Conservation (phyloP, 2,113 vertebrate genomes). For the Micronycteris hirsuta region DNA sequence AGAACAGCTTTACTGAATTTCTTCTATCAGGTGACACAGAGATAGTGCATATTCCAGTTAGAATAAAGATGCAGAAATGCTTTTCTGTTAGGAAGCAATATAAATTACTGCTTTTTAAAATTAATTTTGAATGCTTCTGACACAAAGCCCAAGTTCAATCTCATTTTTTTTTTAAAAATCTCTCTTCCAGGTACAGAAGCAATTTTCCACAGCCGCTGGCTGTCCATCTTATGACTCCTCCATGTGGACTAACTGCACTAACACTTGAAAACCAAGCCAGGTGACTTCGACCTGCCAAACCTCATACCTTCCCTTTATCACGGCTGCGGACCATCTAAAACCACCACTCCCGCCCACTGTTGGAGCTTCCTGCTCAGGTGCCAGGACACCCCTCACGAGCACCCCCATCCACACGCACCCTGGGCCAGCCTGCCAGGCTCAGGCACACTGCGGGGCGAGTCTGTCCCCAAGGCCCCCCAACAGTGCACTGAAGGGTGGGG, state of each 20-base stretch:
- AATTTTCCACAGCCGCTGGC: too few relatives aligned
- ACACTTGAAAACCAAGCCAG: background rate
- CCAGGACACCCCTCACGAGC: accelerated
- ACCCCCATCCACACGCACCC: too few relatives aligned
- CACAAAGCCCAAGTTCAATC: background rate
- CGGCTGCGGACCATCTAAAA: background rate
- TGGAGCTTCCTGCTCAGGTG: background rate
- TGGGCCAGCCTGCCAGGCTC: too few relatives aligned
- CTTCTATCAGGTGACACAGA: constrained; percentile 11
- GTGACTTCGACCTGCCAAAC: background rate
- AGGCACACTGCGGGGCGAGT: background rate
- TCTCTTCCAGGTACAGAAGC: background rate
- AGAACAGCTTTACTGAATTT: background rate
- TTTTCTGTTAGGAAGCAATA: background rate
- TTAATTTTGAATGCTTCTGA: background rate
- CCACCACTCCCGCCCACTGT: background rate
- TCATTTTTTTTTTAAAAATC: background rate
- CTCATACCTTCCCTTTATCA: background rate
- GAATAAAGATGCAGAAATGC: background rate
- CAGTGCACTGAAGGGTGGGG: accelerated
- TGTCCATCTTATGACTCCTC: background rate
- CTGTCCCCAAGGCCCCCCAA: background rate
- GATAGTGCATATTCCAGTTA: background rate
- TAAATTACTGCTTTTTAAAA: background rate
- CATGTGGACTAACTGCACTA: background rate